A percentile compares a stretch with the other conserved stretches of the same genome.
Conservation (phyloP, 2,113 vertebrate genomes). For the Rattus rattus region DNA sequence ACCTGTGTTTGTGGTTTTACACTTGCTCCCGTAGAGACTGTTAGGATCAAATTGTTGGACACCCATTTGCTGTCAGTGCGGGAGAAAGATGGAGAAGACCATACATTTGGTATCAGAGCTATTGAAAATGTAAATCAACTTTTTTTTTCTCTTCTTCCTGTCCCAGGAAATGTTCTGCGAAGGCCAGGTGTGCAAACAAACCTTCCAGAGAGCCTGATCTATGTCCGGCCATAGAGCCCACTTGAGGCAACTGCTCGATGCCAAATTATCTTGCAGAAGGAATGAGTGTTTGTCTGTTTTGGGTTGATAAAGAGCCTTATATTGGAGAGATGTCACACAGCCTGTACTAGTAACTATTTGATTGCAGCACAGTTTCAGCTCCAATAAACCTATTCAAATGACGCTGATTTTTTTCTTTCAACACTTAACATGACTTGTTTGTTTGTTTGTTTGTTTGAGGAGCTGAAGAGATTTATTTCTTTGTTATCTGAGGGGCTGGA, state of each 20-base stretch:
- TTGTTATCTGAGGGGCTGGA: no score
- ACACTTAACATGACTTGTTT: not conserved
- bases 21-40: not conserved
- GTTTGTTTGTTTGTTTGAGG: not conserved
- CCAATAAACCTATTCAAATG: conserved; percentile 54
- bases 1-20: not conserved
- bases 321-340: not conserved
- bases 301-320: not conserved
- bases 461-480: no score
- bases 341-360: not conserved
- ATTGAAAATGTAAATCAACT: not conserved
- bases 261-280: not conserved
- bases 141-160: not conserved
- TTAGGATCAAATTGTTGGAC: not conserved
- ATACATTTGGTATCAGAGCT: not conserved
- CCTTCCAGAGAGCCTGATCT: conserved; percentile 87
- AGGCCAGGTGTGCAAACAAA: conserved; percentile 91
- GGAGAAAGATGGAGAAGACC: not conserved
- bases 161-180: conserved; percentile 92
- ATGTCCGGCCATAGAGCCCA: accelerated
- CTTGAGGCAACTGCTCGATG: not conserved
- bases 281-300: no score
- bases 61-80: no score
- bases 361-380: not conserved
- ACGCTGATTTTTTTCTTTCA: not conserved